A percentile compares a stretch with the other conserved stretches of the same genome.
These are phyloP conservation scores for Drosophila kepulauana DNA, from an alignment of 1,140 invertebrate genomes.

Conservation along the genomic window DNA sequence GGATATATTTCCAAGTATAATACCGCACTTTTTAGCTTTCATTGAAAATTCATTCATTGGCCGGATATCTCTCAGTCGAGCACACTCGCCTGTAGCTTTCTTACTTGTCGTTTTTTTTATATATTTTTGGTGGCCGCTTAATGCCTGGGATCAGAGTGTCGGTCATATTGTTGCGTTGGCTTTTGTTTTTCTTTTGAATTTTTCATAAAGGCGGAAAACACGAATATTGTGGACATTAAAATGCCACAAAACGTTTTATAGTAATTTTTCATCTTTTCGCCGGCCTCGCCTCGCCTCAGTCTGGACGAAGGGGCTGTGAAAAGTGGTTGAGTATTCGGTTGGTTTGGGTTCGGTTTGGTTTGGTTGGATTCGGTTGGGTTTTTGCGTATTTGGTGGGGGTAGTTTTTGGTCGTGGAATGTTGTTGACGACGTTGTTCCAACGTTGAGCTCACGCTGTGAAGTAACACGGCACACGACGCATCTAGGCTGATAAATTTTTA, in stretches of 20 bases:
- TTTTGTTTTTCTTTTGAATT: constrained; percentile 78
- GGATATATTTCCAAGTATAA: no score
- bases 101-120: not conserved
- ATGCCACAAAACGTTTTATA: constrained; percentile 84
- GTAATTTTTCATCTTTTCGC: constrained; percentile 83
- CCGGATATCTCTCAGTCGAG: no score
- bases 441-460: constrained; percentile 74
- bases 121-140: not conserved
- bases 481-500: constrained; percentile 78
- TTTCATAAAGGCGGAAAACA: constrained; percentile 58
- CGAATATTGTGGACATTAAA: constrained; percentile 79
- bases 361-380: not conserved
- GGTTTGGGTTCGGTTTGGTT: not conserved
- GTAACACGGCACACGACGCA: constrained; percentile 68
- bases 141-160: constrained; percentile 26
- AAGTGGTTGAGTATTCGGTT: not conserved
- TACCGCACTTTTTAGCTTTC: no score
- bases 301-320: not conserved
- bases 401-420: constrained; percentile 19
- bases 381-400: constrained; percentile 11
- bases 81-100: no score
- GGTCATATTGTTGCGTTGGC: constrained; percentile 26
- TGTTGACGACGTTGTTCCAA: constrained; percentile 51
- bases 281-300: constrained; percentile 26
- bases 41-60: no score